Conservation (phyloP, 2,113 vertebrate genomes). For the Tragelaphus imberbis region DNA sequence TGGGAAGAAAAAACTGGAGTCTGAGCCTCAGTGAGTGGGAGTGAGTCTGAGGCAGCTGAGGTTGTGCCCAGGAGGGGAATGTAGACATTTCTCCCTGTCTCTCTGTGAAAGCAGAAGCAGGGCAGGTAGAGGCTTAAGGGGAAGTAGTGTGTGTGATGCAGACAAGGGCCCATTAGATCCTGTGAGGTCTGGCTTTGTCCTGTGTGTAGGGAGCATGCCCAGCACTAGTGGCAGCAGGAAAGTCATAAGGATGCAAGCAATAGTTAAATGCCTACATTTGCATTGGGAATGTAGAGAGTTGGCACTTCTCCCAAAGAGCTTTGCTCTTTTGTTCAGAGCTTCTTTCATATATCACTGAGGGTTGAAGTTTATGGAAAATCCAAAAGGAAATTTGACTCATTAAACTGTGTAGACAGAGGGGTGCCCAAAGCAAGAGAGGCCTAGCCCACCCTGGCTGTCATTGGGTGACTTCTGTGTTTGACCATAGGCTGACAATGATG, state of each 20-base stretch:
- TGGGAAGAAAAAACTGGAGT: fast-evolving
- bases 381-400: background rate
- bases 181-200: background rate
- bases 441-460: background rate
- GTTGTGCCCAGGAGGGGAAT: background rate
- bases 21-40: background rate
- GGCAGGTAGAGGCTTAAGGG: too few relatives aligned
- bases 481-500: background rate
- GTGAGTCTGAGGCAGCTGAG: background rate
- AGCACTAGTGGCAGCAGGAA: background rate
- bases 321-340: background rate
- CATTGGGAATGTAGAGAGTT: too few relatives aligned
- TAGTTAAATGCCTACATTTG: background rate
- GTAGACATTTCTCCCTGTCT: background rate
- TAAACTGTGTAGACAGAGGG: background rate
- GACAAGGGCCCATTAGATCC: background rate
- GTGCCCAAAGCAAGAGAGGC: background rate
- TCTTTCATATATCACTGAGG: background rate
- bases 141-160: background rate
- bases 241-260: background rate
- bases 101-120: background rate
- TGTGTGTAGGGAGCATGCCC: background rate
- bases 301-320: background rate
- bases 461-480: background rate
- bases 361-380: background rate